Evolutionary conservation across 2,888 invertebrate genomes (phyloP), one percentile per base, ranked within the genome.

Genomic region (Pemphredon lugubris): DNA sequence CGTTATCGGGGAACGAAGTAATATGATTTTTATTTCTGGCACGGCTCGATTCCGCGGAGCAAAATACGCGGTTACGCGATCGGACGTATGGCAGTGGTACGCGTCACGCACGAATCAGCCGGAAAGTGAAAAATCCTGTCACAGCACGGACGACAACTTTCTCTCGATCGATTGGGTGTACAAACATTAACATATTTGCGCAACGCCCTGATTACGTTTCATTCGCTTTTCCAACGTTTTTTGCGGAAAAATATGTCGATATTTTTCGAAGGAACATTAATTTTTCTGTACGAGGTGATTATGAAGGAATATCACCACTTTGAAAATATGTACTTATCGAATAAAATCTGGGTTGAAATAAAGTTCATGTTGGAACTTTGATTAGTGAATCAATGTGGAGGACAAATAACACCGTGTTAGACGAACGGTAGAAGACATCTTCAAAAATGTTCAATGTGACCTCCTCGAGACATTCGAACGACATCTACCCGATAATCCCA

Each of bases 21-120:
- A 50, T 44, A 20, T 16, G 6, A 21, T 16, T 26, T 51, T 51
- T 39, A 57, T 37, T 58, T 51, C 37, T 32, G 11, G n/a, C 2
- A 30, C n/a, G 51, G 21, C 7, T 39, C 11, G 21, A 18, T 20
- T 9, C 42, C 16, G 13, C n/a, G 20, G 11, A 16, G 1, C 13
- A 7, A 18, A 6, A 13, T 2, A 26, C 40, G 40, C 42, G 30
- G 37, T 37, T 37, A 13, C 11, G n/a, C 13, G n/a, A 58, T 59
- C 42, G 26, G 13, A 9, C 47, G 11, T 34, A 4, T 6, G 32
- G 1, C 51, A 73, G 65, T 66, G 39, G 72, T 61, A 26, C 32
- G 23, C 4, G 58, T 58, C 76, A 54, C 16, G 53, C 75, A 51
- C 7, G 32, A 44, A 14, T 72, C 76, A 64, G 64, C 7, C 68